A percentile compares a stretch with the other conserved stretches of the same genome.
phyloP scores from a whole-genome alignment of 2,888 invertebrate species.

The Cephus pulcher region DNA sequence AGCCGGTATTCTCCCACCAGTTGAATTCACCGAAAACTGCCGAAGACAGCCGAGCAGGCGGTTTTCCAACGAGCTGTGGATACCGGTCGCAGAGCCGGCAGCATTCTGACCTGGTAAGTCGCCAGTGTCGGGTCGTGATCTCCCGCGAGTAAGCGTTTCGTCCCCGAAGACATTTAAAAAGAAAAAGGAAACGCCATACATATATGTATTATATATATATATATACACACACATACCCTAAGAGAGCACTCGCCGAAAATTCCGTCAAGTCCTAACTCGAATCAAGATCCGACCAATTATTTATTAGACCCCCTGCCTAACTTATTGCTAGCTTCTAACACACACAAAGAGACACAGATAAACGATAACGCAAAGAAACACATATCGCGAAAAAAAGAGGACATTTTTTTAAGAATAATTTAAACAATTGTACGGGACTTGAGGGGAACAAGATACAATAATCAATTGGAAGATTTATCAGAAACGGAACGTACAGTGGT shows the following conservation, averaged over 20 bases:
- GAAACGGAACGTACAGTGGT: neutral
- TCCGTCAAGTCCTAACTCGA: neutral
- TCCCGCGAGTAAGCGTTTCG: slow-evolving; percentile 19
- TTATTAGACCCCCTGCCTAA: neutral
- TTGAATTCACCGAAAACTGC: neutral
- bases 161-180: slow-evolving; percentile 42
- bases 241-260: neutral
- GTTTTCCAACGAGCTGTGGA: slow-evolving; percentile 23
- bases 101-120: slow-evolving; percentile 65
- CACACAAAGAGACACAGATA: neutral
- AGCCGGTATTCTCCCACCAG: slow-evolving; percentile 26
- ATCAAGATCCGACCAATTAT: neutral
- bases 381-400: neutral
- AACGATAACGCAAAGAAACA: neutral
- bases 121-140: slow-evolving; percentile 61
- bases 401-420: neutral
- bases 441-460: neutral
- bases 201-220: neutral
- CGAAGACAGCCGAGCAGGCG: too few species aligned
- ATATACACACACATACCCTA: neutral
- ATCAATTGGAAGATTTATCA: neutral
- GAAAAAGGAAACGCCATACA: slow-evolving; percentile 8
- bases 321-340: neutral
- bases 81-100: slow-evolving; percentile 30
- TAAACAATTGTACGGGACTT: neutral